A percentile compares a stretch with the other conserved stretches of the same genome.
Conservation (phyloP, 2,888 invertebrate genomes). For the Thecocarcelia acutangulata region DNA sequence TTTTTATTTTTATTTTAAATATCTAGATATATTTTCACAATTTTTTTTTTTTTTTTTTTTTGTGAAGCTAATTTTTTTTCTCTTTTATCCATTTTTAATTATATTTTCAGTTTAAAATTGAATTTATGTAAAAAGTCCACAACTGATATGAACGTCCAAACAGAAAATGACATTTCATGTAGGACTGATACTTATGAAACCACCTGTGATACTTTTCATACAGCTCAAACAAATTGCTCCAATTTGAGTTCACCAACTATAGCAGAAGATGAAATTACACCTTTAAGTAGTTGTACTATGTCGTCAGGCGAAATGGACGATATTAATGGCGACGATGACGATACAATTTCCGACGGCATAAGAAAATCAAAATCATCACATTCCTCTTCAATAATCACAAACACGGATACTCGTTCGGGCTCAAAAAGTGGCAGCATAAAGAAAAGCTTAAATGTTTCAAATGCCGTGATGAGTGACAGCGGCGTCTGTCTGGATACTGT, state of each 20-base stretch:
- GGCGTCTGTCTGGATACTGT: slow-evolving; percentile 81
- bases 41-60: too few species aligned
- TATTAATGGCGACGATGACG: slow-evolving; percentile 71
- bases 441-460: slow-evolving; percentile 71
- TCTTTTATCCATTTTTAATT: not conserved
- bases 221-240: slow-evolving; percentile 85
- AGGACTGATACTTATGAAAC: slow-evolving; percentile 80
- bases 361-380: slow-evolving; percentile 68
- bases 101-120: slow-evolving; percentile 84
- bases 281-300: slow-evolving; percentile 76
- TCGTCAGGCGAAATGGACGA: slow-evolving; percentile 73
- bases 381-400: slow-evolving; percentile 65
- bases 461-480: slow-evolving; percentile 83
- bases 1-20: too few species aligned
- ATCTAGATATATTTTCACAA: too few species aligned
- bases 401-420: slow-evolving; percentile 67
- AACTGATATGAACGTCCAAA: slow-evolving; percentile 72
- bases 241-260: slow-evolving; percentile 78
- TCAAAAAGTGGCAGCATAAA: slow-evolving; percentile 68
- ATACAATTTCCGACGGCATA: slow-evolving; percentile 64
- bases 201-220: slow-evolving; percentile 88
- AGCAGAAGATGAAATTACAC: slow-evolving; percentile 75
- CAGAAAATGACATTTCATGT: slow-evolving; percentile 76
- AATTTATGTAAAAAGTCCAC: slow-evolving; percentile 83
- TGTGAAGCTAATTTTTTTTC: too few species aligned